A percentile compares a stretch with the other conserved stretches of the same genome.
Conservation (phyloP, 2,797 vertebrate species). For the Epinephelus awoara region DNA sequence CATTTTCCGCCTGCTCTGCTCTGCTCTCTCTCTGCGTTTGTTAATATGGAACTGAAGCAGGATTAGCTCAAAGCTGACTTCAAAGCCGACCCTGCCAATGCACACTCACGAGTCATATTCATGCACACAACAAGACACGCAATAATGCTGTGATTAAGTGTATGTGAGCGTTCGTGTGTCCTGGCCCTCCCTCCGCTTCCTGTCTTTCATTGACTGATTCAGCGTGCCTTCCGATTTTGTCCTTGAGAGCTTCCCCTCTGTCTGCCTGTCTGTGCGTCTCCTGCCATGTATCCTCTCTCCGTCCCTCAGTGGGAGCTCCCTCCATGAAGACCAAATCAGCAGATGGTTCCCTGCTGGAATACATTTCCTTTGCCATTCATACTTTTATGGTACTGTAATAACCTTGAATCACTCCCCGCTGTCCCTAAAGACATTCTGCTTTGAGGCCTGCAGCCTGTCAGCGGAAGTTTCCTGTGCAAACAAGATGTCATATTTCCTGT, state of each 20-base stretch:
- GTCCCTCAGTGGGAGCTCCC: constrained; percentile 64
- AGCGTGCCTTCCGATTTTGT: constrained; percentile 55
- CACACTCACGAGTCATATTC: constrained; percentile 38
- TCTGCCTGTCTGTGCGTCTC: constrained; percentile 44
- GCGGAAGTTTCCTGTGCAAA: constrained; percentile 48
- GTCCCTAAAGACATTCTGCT: constrained; percentile 50
- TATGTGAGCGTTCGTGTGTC: constrained; percentile 27
- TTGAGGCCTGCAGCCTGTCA: constrained; percentile 35
- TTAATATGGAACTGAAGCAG: constrained; percentile 53
- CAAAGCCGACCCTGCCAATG: constrained; percentile 57
- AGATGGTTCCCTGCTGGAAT: constrained; percentile 77
- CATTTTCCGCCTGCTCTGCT: constrained; percentile 43
- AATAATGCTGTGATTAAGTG: constrained; percentile 49
- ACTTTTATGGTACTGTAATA: constrained; percentile 62
- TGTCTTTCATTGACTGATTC: constrained; percentile 36
- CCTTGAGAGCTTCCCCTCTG: constrained; percentile 73
- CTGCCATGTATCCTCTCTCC: constrained; percentile 45
- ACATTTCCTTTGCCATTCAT: constrained; percentile 67
- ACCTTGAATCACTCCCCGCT: constrained; percentile 58
- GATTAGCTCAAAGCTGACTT: constrained; percentile 71
- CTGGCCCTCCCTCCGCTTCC: constrained; percentile 52
- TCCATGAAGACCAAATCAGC: constrained; percentile 65
- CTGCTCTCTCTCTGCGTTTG: constrained; percentile 25
- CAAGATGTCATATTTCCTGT: constrained; percentile 55
- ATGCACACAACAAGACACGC: constrained; percentile 31